These are phyloP conservation scores for Pristionchus entomophagus DNA, from an alignment of 2,888 invertebrate genomes.

Conservation along the genomic window DNA sequence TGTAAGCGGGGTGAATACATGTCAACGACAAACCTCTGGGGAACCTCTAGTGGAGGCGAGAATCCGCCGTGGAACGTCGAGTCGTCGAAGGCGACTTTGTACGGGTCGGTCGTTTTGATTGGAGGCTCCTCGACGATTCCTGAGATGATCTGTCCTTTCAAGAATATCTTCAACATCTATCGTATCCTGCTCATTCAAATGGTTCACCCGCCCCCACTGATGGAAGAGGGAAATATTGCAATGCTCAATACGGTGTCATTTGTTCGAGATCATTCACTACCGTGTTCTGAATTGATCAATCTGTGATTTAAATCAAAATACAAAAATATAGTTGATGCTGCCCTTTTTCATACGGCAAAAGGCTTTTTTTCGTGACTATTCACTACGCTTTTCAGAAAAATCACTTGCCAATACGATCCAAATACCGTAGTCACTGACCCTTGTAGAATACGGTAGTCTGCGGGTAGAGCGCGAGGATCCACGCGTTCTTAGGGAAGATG, in stretches of 20 bases:
- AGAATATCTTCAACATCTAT: neutral
- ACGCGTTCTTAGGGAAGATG: conserved; percentile 64
- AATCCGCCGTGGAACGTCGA: conserved; percentile 91
- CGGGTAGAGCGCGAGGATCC: conserved; percentile 82
- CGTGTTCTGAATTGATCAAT: no score
- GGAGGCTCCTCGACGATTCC: conserved; percentile 79
- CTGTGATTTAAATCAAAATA: neutral
- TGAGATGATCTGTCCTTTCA: neutral
- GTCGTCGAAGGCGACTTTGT: conserved; percentile 94
- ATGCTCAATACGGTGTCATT: no score
- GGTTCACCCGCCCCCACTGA: no score
- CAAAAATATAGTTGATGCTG: neutral
- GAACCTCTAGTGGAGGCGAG: conserved; percentile 92
- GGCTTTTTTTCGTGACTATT: neutral
- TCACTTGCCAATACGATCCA: neutral
- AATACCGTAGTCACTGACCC: conserved; percentile 79
- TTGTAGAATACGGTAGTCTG: conserved; percentile 99
- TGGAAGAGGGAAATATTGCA: no score
- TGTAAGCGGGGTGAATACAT: no score
- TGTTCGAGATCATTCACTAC: no score
- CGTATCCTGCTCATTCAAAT: no score
- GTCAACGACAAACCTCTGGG: conserved; percentile 84
- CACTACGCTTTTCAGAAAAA: neutral
- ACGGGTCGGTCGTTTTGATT: conserved; percentile 85
- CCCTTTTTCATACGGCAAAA: neutral